Base-by-base conservation (phyloP, 1,140 invertebrate genomes). In the Euura lappo region DNA sequence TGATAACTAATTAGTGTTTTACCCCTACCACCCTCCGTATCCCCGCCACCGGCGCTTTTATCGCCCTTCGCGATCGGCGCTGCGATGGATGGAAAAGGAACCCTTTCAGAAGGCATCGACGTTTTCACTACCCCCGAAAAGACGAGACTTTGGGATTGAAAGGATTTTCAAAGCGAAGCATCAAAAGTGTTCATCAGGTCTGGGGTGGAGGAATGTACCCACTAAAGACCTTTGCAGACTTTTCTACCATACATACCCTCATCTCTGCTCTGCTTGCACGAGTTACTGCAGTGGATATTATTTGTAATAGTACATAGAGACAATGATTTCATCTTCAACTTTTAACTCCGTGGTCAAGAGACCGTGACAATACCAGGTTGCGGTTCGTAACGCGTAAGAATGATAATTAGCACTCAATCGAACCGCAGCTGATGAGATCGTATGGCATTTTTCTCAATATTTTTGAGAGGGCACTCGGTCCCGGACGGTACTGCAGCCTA, bases 1-100 rank as follows among this genome's bases (percentile, higher is more conserved):
- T 87, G 87, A 87, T 86, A 87, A 88, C 87, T 87, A 88, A 87
- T 88, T 87, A 86, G 86, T 84, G 86, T 86, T 87, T 86, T 83
- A 85, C 85, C 80, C 81, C 79, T 74, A 70, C 75, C 76, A 68
- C 74, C 71, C 76, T 68, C 71, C 71, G 75, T 66, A 60, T 76
- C 51, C 74, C 74, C 75, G 69, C 73, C 73, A 73, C 74, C 78
- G 80, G 77, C 80, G 83, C 85, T 86, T 85, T 87, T 86, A 87
- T 87, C 85, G 84, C 83, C 75, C 84, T 85, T 28, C 28, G 28
- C 66, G 77, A 77, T 77, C 76, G 68, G 68, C 69, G 60, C 71
- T 74, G 60, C 71, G 28, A 72, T 46, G 72, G 47, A 69, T 76
- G 75, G 64, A 75, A 28, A 28, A 64, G 65, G 66, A 68, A 82